Base-by-base conservation (phyloP, 2,113 vertebrate genomes). In the Coracopsis vasa region DNA sequence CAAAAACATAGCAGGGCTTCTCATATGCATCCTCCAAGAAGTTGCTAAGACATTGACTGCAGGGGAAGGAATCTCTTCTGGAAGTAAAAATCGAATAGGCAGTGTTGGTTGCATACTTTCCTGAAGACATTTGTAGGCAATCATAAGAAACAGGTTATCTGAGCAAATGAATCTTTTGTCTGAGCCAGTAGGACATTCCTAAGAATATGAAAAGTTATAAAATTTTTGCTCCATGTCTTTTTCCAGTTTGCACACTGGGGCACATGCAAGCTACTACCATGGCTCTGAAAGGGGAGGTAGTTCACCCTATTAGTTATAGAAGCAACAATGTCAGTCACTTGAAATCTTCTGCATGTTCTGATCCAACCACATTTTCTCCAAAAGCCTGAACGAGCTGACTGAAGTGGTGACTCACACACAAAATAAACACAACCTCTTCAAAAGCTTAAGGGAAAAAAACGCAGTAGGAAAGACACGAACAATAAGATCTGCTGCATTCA, bases 201-300 rank as follows among this genome's bases (percentile, higher is more conserved):
- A 80, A 44, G 28, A 45, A 54, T 11, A 27, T 14, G 28, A 95
- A 67, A 75, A 77, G n/a, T 9, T 16, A 42, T 1, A 39, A 17
- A 39, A 45, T 51, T 44, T 13, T 75, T 53, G 16, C 29, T 35
- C 20, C 3, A 4, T 21, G 7, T 4, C 27, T 37, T 31, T 77
- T 58, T 54, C 14, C 54, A 62, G 23, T 90, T 86, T 77, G 24
- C 3, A 9, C 27, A 64, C 20, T 11, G 33, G 60, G 53, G 20
- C 33, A 69, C 10, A 12, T 20, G 39, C 0, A 0, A 65, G 20
- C 29, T 62, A 53, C 51, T 15, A 24, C 9, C 12, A 35, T 0
- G 2, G 61, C 39, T 79, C 78, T 41, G 62, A 74, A 91, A 51
- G 23, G 35, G 35, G 56, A 50, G 8, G 11, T 17, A 35, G 50